Evolutionary conservation across 2,888 invertebrate species (phyloP).

Genomic region (Laothoe populi): DNA sequence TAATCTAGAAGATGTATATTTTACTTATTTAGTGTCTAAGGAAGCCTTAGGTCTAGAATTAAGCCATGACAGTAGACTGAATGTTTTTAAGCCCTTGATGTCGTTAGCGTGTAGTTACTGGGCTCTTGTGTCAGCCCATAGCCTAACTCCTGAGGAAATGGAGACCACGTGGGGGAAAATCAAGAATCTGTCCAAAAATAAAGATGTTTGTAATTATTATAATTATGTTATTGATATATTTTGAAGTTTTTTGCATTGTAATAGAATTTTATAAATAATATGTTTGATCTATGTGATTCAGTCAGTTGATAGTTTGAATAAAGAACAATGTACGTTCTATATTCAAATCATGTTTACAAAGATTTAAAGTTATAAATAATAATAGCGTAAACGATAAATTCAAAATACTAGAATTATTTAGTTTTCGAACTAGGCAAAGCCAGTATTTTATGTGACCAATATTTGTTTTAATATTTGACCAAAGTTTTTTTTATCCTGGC

Average conservation of each 20-base stretch:
- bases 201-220: background rate
- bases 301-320: too few relatives aligned
- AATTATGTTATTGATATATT: background rate
- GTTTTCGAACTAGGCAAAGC: too few relatives aligned
- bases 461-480: too few relatives aligned
- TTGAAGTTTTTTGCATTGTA: background rate
- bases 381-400: too few relatives aligned
- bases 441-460: too few relatives aligned
- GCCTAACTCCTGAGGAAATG: slow-evolving; percentile 55
- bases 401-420: too few relatives aligned
- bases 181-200: slow-evolving; percentile 28
- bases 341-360: too few relatives aligned
- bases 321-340: too few relatives aligned
- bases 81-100: slow-evolving; percentile 55
- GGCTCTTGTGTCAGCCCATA: slow-evolving; percentile 57
- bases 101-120: slow-evolving; percentile 55
- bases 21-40: slow-evolving; percentile 88
- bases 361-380: too few relatives aligned
- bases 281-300: too few relatives aligned
- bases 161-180: slow-evolving; percentile 52
- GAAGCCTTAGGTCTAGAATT: slow-evolving; percentile 77
- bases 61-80: slow-evolving; percentile 84
- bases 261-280: background rate
- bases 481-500: too few relatives aligned
- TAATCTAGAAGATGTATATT: slow-evolving; percentile 89